These are phyloP conservation scores for Daubentonia madagascariensis DNA, from an alignment of 2,113 vertebrate genomes.

Conservation along the genomic window DNA sequence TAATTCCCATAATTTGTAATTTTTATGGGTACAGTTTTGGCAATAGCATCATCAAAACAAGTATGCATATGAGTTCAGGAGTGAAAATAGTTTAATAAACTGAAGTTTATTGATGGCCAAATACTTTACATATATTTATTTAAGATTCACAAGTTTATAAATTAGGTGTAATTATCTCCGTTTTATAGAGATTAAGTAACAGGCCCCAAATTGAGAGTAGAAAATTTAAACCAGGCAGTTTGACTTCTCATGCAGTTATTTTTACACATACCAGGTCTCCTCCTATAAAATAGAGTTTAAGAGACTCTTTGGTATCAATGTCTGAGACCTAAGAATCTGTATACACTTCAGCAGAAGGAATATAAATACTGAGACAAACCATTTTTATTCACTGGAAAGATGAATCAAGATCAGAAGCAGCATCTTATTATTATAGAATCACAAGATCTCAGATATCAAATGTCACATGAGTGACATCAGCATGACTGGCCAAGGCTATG, in stretches of 20 bases:
- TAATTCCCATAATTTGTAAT: not conserved
- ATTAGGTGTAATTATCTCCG: not conserved
- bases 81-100: not conserved
- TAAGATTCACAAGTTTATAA: not conserved
- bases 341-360: not conserved
- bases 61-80: not conserved
- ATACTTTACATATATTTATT: not conserved
- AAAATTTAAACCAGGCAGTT: not conserved
- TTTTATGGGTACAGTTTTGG: not conserved
- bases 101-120: not conserved
- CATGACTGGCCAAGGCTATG: not conserved
- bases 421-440: not conserved
- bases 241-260: not conserved
- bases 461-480: not conserved
- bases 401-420: not conserved
- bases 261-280: not conserved
- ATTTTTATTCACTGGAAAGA: not conserved
- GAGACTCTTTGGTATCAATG: not conserved
- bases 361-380: not conserved
- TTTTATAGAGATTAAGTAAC: not conserved
- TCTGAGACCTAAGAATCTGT: not conserved
- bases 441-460: not conserved
- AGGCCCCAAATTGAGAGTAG: not conserved
- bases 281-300: not conserved
- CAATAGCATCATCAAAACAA: not conserved